A percentile compares a stretch with the other conserved stretches of the same genome.
Conservation (phyloP, 1,140 invertebrate genomes). For the Pseudomyrmex flavicornis region DNA sequence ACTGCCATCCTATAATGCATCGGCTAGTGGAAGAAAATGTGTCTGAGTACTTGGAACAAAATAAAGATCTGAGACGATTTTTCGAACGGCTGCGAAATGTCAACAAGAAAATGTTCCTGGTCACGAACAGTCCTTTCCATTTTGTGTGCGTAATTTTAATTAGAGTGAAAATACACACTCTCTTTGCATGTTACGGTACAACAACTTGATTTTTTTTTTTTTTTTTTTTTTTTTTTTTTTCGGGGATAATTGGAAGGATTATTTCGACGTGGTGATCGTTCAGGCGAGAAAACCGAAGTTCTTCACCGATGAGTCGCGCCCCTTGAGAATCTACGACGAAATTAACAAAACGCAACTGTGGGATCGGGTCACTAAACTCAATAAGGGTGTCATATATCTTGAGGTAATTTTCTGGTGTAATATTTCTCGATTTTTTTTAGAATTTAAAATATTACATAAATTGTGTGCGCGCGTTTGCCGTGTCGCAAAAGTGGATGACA, state of each 20-base stretch:
- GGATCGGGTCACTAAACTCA: conserved; percentile 94
- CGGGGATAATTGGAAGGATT: conserved; percentile 95
- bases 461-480: too few relatives aligned
- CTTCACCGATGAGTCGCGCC: conserved; percentile 96
- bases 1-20: conserved; percentile 96
- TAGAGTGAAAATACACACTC: background rate
- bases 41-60: conserved; percentile 92
- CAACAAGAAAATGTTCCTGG: conserved; percentile 96
- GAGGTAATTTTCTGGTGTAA: conserved; percentile 88
- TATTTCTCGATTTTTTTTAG: conserved; percentile 1
- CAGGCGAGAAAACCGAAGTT: conserved; percentile 98
- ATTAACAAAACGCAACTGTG: conserved; percentile 93
- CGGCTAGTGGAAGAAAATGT: conserved; percentile 92
- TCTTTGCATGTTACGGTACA: too few relatives aligned
- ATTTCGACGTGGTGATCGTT: conserved; percentile 97
- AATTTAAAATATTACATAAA: too few relatives aligned
- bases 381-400: conserved; percentile 96
- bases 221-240: conserved; percentile 88
- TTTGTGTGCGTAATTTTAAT: conserved; percentile 93
- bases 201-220: too few relatives aligned
- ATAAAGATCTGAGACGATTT: conserved; percentile 90
- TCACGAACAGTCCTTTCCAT: conserved; percentile 98
- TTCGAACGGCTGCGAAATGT: conserved; percentile 90
- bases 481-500: too few relatives aligned
- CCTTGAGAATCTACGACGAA: conserved; percentile 95